Base-by-base conservation (phyloP, 2,113 vertebrate species). In the Apodemus sylvaticus region DNA sequence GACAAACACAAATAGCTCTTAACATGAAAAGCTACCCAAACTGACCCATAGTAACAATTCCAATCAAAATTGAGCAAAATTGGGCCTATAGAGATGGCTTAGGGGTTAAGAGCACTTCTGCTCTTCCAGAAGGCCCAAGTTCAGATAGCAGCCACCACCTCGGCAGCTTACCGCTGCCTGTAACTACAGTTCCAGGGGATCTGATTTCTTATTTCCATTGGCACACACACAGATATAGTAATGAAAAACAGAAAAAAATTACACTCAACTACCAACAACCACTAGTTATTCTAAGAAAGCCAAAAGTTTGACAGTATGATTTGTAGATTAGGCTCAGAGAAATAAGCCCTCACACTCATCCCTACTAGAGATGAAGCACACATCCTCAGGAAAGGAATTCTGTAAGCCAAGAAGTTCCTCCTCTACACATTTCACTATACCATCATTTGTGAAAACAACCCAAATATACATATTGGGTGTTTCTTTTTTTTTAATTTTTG, bases 381-480 rank as follows among this genome's bases (percentile, higher is more conserved):
- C 19, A 66, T 13, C 0, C 36, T 45, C 71, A 64, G n/a, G 36
- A 78, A 3, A 2, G 45, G 11, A 60, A 73, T n/a, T 90, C 88
- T 42, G 29, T 91, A 81, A 53, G 34, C 51, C n/a, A 17, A 51
- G 51, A 89, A 94, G n/a, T 58, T 90, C 45, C 4, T 68, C 29
- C 76, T 70, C 29, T 73, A 53, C 14, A 66, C 42, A 81, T 89
- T 74, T 71, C n/a, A 89, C 45, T 91, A 20, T 36, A 79, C 66
- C 51, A 5, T 94, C 92, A 62, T 92, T 93, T 88, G 76, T 90
- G 31, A 77, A 87, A 96, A 71, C 36, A 94, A 89, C 53, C 26
- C 48, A 85, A 88, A 93, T 93, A 90, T 76, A 60, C 29, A 62
- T 82, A 64, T 53, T 31, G 17, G 7, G 34, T n/a, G n/a, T 48